Evolutionary conservation across 2,113 vertebrate genomes (phyloP).

Genomic region (Protomyctophum bolini): DNA sequence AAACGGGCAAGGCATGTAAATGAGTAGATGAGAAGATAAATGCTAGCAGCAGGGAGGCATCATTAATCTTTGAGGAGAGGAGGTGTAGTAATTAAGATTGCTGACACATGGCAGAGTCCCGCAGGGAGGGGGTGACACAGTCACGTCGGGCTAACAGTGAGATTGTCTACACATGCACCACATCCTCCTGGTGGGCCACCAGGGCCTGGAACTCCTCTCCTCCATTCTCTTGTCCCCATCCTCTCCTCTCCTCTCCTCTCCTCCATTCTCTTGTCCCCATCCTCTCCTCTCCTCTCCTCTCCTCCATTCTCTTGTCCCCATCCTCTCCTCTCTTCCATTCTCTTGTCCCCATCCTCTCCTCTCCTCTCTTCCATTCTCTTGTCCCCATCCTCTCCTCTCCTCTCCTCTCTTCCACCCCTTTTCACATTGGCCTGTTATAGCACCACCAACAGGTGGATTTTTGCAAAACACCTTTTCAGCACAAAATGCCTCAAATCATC

Average conservation of each 20-base stretch:
- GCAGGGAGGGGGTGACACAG: conserved; percentile 55
- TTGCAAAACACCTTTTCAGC: no score
- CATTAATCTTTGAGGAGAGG: conserved; percentile 71
- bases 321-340: no score
- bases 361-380: no score
- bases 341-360: no score
- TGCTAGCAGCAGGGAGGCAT: conserved; percentile 39
- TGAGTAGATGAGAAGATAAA: conserved; percentile 64
- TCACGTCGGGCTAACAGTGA: conserved; percentile 57
- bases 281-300: no score
- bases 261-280: background rate
- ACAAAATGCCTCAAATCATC: no score
- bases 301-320: no score
- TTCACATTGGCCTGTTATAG: no score
- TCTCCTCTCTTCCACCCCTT: no score
- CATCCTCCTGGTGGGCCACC: conserved; percentile 52
- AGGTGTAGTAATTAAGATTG: conserved; percentile 68
- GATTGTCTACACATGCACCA: conserved; percentile 41
- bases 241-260: conserved; percentile 18
- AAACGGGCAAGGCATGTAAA: conserved; percentile 37
- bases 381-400: no score
- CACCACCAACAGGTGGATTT: no score
- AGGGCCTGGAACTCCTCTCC: conserved; percentile 52
- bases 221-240: conserved; percentile 23
- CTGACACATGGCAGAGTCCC: conserved; percentile 66